A percentile compares a stretch with the other conserved stretches of the same genome.
Conservation (phyloP, 2,797 vertebrate genomes). For the Chiroxiphia lanceolata region DNA sequence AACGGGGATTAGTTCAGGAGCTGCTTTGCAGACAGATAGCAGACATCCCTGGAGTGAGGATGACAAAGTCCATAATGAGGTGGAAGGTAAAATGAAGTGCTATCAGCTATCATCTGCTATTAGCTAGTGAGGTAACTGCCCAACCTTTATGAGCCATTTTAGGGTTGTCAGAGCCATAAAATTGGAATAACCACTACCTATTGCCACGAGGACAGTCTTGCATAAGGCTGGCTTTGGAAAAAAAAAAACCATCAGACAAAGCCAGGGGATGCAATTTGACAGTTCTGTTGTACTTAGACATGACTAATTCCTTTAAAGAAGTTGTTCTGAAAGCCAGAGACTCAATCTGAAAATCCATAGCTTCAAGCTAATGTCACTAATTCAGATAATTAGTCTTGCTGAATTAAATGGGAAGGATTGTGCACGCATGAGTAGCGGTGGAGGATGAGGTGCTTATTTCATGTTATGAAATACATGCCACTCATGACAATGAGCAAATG, state of each 20-base stretch:
- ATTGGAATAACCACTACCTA: not conserved
- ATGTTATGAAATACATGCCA: not conserved
- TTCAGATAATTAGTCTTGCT: conserved; percentile 60
- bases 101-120: not conserved
- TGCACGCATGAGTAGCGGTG: not conserved
- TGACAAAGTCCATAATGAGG: not conserved
- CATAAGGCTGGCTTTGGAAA: not conserved
- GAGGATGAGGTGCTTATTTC: conserved; percentile 18
- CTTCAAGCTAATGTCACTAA: conserved; percentile 52
- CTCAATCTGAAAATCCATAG: conserved; percentile 14
- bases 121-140: not conserved
- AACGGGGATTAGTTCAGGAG: not conserved
- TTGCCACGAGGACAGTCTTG: not conserved
- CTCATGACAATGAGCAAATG: conserved; percentile 4
- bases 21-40: not conserved
- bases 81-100: not conserved
- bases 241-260: not conserved
- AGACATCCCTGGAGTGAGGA: not conserved
- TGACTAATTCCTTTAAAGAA: conserved; percentile 54
- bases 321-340: conserved; percentile 12
- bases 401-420: conserved; percentile 52
- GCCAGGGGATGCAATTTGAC: not conserved
- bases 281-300: conserved; percentile 32
- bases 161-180: not conserved
- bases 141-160: not conserved